Conservation (phyloP, 2,888 invertebrate genomes). For the Epirrita christyi region DNA sequence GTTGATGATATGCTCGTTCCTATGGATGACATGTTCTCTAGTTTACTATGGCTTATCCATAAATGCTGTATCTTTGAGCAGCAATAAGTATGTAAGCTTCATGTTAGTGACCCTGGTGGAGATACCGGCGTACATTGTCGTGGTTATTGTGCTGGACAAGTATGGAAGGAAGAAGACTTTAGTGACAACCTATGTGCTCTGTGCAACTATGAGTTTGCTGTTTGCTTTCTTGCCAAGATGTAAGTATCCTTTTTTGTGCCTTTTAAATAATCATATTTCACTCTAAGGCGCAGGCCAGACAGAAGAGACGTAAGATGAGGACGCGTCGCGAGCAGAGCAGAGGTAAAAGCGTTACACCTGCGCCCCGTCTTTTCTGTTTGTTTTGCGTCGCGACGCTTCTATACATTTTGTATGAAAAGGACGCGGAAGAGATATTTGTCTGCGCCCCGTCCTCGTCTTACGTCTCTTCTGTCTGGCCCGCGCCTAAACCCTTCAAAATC, state of each 20-base stretch:
- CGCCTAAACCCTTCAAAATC: no score
- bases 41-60: slow-evolving; percentile 92
- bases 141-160: slow-evolving; percentile 87
- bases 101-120: slow-evolving; percentile 87
- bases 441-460: no score
- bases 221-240: slow-evolving; percentile 86
- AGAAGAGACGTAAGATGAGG: no score
- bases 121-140: slow-evolving; percentile 89
- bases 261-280: background rate
- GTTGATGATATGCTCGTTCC: slow-evolving; percentile 87
- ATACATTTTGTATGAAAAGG: no score
- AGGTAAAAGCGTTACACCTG: no score
- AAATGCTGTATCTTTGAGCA: slow-evolving; percentile 90
- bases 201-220: slow-evolving; percentile 85
- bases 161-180: slow-evolving; percentile 88
- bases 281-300: no score
- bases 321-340: no score
- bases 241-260: slow-evolving; percentile 55
- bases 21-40: slow-evolving; percentile 92
- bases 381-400: no score
- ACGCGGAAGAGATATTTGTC: no score
- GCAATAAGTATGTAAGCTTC: slow-evolving; percentile 91
- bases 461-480: no score
- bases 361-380: no score
- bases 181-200: slow-evolving; percentile 85